Evolutionary conservation across 2,888 invertebrate species (phyloP), one percentile per base, ranked within the genome.

Genomic region (Dicranocentrus wangi): DNA sequence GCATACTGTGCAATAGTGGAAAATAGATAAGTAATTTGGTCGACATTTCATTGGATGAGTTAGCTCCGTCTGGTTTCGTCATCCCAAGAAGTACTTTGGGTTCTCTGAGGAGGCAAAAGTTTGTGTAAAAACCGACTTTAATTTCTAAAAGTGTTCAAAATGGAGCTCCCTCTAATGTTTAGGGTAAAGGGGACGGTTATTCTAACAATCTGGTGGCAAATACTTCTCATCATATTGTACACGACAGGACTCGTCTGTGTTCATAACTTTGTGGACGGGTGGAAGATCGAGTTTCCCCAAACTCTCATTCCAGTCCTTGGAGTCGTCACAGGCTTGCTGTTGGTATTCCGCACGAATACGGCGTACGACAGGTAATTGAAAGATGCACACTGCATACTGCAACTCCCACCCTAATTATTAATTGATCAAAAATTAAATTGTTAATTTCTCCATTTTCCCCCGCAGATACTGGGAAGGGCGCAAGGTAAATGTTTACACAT

Each of bases 271-370:
- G 82, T 82, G 25, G 77, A 79, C n/a, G 81, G 66, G 3, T 42
- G 53, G 19, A 51, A 77, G 53, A 82, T 83, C 66, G 82, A 72
- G 42, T 82, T 83, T 68, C 78, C 83, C 27, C 81, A 82, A 68
- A 83, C 86, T 1, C 79, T 86, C 1, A 77, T 85, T 27, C 86
- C 84, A 1, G 83, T 85, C 0, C 73, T 86, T 42, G 85, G 86
- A 2, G 84, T 85, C 53, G 86, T 86, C 10, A 85, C 85, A 1
- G 86, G 86, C 7, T 47, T 86, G n/a, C 81, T 86, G 0, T 55
- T 86, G 1, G 86, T 86, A 19, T 86, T 86, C 47, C 65, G 85
- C 17, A 86, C 86, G n/a, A 86, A 86, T 58, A 86, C 86, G 13
- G 85, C 85, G 1, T 86, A 85, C 65, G 86, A 86, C 78, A 70